Evolutionary conservation across 1,140 invertebrate species (phyloP), one percentile per base, ranked within the genome.

Genomic region (Bombus confusus): DNA sequence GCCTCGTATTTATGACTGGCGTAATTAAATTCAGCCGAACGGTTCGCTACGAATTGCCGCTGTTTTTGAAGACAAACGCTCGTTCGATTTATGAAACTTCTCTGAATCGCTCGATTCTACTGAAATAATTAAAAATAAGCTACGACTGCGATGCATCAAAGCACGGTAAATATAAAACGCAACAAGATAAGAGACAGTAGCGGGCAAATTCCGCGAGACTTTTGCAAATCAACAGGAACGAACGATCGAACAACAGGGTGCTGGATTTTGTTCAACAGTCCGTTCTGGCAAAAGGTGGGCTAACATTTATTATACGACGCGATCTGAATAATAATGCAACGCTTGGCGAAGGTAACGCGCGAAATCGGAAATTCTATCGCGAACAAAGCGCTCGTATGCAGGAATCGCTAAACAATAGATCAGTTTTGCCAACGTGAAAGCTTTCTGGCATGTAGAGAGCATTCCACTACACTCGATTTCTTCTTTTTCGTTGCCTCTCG

Each of bases 381-480:
- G 43, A 73, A 87, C 86, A 82, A 47, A 87, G 66, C 57, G 28
- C 72, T 43, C 62, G 39, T 41, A 37, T 66, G 41, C 41, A 31
- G 62, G 31, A 66, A 79, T 79, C 41, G 77, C 62, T 66, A 79
- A 79, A 79, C 77, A 79, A 79, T 79, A 43, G 77, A 79, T 79
- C 77, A 79, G 77, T 66, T 79, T 66, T 78, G 57, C 25, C 62
- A 28, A n/a, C n/a, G 77, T 43, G 62, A 66, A 79, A 79, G 62
- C 75, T 41, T 77, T 8, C 37, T 22, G 52, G 75, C 57, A 31
- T 41, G n/a, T 62, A 64, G 10, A n/a, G 64, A 37, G 69, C 43
- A 57, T 52, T 86, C 75, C 75, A 37, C 10, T 41, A 66, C 28
- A 57, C 57, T 73, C 52, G 34, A 39, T 64, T 62, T 83, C 52